These are phyloP conservation scores for Morpho deidamia DNA, from an alignment of 2,888 invertebrate species.

Conservation along the genomic window DNA sequence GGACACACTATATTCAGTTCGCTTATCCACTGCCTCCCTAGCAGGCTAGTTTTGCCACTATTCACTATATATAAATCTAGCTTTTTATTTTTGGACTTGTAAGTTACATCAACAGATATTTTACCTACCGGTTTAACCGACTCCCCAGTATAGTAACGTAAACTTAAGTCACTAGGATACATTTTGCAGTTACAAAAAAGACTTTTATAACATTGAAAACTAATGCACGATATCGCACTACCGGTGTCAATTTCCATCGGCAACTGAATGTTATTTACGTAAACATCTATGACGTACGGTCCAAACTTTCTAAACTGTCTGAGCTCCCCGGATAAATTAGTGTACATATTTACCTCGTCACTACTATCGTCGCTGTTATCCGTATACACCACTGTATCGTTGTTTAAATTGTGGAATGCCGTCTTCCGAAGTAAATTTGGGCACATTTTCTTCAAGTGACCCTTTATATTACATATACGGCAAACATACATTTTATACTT, in stretches of 20 bases:
- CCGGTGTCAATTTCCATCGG: conserved; percentile 9
- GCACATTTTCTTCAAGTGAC: no score
- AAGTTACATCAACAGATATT: background rate
- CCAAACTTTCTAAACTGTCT: background rate
- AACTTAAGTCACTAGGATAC: background rate
- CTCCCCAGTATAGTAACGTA: conserved; percentile 13
- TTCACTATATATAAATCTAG: background rate
- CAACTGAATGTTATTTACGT: background rate
- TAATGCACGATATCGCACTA: conserved; percentile 14
- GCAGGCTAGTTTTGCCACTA: background rate
- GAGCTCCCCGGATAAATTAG: no score
- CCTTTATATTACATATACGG: no score
- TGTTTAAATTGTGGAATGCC: no score
- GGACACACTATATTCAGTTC: background rate
- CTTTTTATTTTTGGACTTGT: no score
- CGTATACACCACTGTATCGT: no score
- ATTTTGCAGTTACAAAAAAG: background rate
- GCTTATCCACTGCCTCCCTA: conserved; percentile 7
- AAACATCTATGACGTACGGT: background rate
- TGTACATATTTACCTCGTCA: no score
- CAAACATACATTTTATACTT: no score
- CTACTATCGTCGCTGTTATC: no score
- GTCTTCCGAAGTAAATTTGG: no score
- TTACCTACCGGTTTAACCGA: conserved; percentile 4
- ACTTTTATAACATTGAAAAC: conserved; percentile 1